Evolutionary conservation across 2,797 vertebrate species (phyloP).

Genomic region (Phataginus tetradactyla): DNA sequence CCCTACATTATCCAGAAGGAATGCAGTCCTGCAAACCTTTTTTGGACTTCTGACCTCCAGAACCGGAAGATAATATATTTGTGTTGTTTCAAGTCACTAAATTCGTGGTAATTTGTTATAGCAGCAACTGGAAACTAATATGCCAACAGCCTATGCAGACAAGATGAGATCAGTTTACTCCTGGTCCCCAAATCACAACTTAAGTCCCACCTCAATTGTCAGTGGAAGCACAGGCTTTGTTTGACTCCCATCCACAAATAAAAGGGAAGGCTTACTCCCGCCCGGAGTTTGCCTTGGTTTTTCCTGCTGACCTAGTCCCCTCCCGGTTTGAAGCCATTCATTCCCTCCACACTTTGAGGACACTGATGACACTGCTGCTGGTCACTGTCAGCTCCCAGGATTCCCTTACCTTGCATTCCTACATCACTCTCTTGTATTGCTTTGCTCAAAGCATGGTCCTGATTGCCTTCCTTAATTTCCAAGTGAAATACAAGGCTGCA

Average conservation of each 20-base stretch:
- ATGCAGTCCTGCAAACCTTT: not conserved
- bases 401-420: not conserved
- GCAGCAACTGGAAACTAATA: slow-evolving; percentile 32
- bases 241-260: slow-evolving; percentile 23
- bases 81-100: not conserved
- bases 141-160: not conserved
- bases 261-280: not conserved
- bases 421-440: not conserved
- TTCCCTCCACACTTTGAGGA: not conserved
- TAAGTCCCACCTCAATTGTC: not conserved
- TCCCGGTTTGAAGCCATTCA: not conserved
- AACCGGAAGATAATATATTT: not conserved
- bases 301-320: not conserved
- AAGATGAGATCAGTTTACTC: not conserved
- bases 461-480: not conserved
- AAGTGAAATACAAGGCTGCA: slow-evolving; percentile 9
- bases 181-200: not conserved
- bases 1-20: slow-evolving; percentile 22
- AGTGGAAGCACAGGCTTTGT: slow-evolving; percentile 1
- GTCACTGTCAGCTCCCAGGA: not conserved
- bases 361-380: not conserved
- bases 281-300: not conserved
- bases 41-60: not conserved
- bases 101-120: not conserved
- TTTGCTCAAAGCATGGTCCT: not conserved